Conservation (phyloP, 2,888 invertebrate species). For the Tenthredo scrophulariae region DNA sequence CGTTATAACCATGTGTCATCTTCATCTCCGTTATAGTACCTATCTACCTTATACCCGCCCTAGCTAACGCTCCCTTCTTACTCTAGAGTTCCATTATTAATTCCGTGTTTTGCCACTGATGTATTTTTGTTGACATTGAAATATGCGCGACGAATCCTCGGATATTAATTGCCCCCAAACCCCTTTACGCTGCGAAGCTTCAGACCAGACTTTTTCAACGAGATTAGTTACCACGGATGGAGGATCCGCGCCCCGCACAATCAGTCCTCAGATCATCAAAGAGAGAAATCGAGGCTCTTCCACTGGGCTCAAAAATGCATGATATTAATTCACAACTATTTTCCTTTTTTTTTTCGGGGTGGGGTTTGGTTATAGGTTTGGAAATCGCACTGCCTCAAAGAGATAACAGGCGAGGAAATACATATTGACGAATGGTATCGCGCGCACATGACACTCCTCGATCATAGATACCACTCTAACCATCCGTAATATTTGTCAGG, state of each 20-base stretch:
- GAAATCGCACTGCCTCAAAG: not conserved
- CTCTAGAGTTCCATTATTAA: slow-evolving; percentile 63
- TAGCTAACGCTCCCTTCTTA: slow-evolving; percentile 4
- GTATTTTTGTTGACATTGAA: slow-evolving; percentile 62
- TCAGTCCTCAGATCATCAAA: slow-evolving; percentile 10
- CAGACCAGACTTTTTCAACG: not conserved
- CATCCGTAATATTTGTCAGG: not conserved
- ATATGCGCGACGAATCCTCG: slow-evolving; percentile 41
- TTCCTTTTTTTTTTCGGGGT: not conserved
- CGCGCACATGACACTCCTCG: not conserved
- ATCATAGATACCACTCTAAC: not conserved
- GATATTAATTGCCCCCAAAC: slow-evolving; percentile 32
- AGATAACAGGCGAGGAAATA: not conserved
- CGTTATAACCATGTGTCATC: slow-evolving; percentile 70
- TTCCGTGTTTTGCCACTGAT: slow-evolving; percentile 62
- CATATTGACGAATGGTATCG: slow-evolving; percentile 34
- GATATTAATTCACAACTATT: not conserved
- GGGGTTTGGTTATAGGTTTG: not conserved
- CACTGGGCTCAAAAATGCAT: not conserved
- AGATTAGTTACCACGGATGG: slow-evolving; percentile 10
- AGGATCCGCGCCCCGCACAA: not conserved
- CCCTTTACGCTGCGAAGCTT: not conserved
- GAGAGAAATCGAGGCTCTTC: not conserved
- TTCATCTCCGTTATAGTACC: slow-evolving; percentile 55
- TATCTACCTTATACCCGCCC: not conserved